Conservation (phyloP, 2,113 vertebrate species). For the Corythornis cristatus region DNA sequence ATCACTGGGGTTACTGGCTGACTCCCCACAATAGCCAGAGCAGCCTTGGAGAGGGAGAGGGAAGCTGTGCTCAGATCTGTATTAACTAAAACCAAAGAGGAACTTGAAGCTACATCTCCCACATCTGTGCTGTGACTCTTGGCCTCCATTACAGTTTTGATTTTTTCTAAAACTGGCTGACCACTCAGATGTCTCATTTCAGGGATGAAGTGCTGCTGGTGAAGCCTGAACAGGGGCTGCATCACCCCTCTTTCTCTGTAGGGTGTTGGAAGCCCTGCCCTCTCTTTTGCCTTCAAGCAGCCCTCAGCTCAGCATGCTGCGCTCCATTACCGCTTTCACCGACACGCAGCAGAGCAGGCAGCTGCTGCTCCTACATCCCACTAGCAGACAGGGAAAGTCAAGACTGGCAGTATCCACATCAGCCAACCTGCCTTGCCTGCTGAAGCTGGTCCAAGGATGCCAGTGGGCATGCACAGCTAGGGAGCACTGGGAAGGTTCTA, state of each 20-base stretch:
- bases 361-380: neutral
- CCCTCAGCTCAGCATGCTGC: neutral
- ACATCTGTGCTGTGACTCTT: neutral
- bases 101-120: neutral
- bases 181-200: neutral
- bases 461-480: neutral
- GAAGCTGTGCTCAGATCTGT: neutral
- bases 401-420: neutral
- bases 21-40: neutral
- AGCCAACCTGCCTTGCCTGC: neutral
- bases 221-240: neutral
- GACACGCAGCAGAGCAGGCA: fast-evolving
- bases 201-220: fast-evolving
- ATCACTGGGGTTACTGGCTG: neutral
- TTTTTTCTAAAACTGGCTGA: neutral
- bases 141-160: neutral
- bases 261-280: neutral
- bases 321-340: fast-evolving
- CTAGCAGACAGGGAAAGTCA: neutral
- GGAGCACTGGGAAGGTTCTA: neutral
- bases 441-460: neutral
- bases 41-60: neutral
- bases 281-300: neutral
- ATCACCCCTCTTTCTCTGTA: fast-evolving
- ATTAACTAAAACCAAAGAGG: neutral